phyloP scores from a whole-genome alignment of 2,888 invertebrate genomes.

The Volucella inanis region DNA sequence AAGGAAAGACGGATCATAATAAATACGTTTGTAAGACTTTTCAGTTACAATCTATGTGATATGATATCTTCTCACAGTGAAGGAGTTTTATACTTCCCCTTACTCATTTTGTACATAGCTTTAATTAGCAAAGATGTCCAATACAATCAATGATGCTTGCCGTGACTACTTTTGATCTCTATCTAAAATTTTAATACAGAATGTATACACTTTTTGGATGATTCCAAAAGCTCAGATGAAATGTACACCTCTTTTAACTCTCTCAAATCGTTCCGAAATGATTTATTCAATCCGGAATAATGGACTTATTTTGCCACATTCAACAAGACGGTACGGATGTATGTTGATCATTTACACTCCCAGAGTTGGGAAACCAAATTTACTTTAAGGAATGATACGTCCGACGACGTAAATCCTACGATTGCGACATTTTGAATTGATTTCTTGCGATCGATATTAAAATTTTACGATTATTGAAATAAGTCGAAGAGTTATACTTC shows the following conservation, averaged over 20 bases:
- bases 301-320: conserved; percentile 51
- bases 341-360: conserved; percentile 15
- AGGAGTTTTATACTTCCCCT: no score
- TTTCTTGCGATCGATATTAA: conserved; percentile 52
- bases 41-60: no score
- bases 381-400: conserved; percentile 5
- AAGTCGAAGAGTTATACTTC: conserved; percentile 47
- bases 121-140: no score
- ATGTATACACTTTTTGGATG: no score
- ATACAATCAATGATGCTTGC: no score
- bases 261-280: conserved; percentile 26
- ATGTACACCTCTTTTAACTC: conserved; percentile 5
- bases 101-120: no score
- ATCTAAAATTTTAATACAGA: no score
- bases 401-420: conserved; percentile 42
- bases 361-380: conserved; percentile 1
- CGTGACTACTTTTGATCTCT: no score
- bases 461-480: conserved; percentile 60
- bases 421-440: conserved; percentile 55
- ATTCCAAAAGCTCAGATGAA: not conserved
- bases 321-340: not conserved
- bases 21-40: no score
- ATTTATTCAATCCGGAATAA: conserved; percentile 54
- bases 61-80: no score
- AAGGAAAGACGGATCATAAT: no score